Base-by-base conservation (phyloP, 2,797 vertebrate genomes). In the Karalla daura region DNA sequence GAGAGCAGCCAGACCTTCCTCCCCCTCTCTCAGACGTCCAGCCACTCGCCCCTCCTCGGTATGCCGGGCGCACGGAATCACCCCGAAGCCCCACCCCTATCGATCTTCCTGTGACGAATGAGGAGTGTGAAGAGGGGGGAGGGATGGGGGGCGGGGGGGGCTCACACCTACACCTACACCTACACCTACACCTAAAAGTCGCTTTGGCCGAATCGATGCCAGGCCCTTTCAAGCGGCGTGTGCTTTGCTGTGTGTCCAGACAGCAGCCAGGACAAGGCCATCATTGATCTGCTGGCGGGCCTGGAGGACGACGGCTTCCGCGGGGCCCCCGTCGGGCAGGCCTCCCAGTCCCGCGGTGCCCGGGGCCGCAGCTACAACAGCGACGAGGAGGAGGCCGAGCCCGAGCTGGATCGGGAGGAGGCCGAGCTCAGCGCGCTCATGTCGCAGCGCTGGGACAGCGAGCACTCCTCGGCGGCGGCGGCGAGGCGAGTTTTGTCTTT, bases 1-100 rank as follows among this genome's bases (percentile, higher is more conserved):
- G 96, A 99, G 89, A 97, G 81, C 65, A 99, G 97, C 92, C 97
- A 98, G 86, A 95, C 93, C 64, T 99, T 99, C 91, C 93, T 95
- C 35, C 92, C 94, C 2, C 89, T 90, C 63, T 95, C 96, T 67
- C 96, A 96, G 81, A 94, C 91, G 63, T 91, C 98, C 78, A 95
- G 56, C 88, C 94, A 95, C 63, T 95, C 95, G 14, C 44, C 95
- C 33, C 78, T 92, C 80, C 93, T 96, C 71, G 94, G 96, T 91
- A 81, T 1, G 0, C 3, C 92, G 55, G 13, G 37, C 27, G 18
- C 56, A n/a, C n/a, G n/a, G n/a, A n/a, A n/a, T n/a, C n/a, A n/a
- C n/a, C n/a, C n/a, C n/a, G n/a, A n/a, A n/a, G n/a, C n/a, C n/a
- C n/a, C n/a, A n/a, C n/a, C n/a, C n/a, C n/a, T n/a, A n/a, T n/a